These are phyloP conservation scores for Danionella cerebrum DNA, from an alignment of 2,113 vertebrate species.

Conservation along the genomic window DNA sequence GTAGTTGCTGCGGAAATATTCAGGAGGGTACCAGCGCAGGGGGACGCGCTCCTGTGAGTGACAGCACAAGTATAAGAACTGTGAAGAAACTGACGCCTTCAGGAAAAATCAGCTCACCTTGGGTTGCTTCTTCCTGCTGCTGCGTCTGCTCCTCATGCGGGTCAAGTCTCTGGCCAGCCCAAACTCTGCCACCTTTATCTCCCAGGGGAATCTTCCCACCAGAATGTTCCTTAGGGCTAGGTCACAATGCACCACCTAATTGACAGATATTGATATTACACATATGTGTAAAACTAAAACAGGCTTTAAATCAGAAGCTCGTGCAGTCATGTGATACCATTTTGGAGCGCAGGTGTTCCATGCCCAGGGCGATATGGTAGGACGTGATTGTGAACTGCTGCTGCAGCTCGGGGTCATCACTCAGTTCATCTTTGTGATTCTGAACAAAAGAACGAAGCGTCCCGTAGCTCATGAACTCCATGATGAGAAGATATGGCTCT, in stretches of 20 bases:
- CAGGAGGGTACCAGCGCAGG: slow-evolving; percentile 69
- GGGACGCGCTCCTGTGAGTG: slow-evolving; percentile 55
- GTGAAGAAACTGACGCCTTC: too few species aligned
- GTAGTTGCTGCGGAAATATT: slow-evolving; percentile 65
- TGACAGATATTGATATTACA: neutral
- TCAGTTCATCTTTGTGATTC: slow-evolving; percentile 48
- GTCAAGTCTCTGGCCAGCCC: slow-evolving; percentile 48
- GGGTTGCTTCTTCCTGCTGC: slow-evolving; percentile 37
- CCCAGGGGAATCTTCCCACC: slow-evolving; percentile 46
- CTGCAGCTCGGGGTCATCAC: slow-evolving; percentile 52
- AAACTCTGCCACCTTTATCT: slow-evolving; percentile 54
- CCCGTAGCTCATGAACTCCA: slow-evolving; percentile 62
- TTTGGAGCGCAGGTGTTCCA: slow-evolving; percentile 64
- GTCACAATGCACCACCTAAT: slow-evolving; percentile 52
- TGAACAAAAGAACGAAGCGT: slow-evolving; percentile 64
- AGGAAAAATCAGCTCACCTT: slow-evolving; percentile 24
- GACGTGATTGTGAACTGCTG: slow-evolving; percentile 57
- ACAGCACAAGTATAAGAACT: neutral
- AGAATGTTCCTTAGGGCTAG: slow-evolving; percentile 52
- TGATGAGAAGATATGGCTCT: slow-evolving; percentile 63
- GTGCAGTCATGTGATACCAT: slow-evolving; percentile 47
- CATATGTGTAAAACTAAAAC: neutral
- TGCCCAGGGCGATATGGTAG: slow-evolving; percentile 64
- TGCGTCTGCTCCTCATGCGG: slow-evolving; percentile 38
- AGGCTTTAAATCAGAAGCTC: neutral